These are phyloP conservation scores for Stigmatopora argus DNA, from an alignment of 2,113 vertebrate genomes.

Conservation along the genomic window DNA sequence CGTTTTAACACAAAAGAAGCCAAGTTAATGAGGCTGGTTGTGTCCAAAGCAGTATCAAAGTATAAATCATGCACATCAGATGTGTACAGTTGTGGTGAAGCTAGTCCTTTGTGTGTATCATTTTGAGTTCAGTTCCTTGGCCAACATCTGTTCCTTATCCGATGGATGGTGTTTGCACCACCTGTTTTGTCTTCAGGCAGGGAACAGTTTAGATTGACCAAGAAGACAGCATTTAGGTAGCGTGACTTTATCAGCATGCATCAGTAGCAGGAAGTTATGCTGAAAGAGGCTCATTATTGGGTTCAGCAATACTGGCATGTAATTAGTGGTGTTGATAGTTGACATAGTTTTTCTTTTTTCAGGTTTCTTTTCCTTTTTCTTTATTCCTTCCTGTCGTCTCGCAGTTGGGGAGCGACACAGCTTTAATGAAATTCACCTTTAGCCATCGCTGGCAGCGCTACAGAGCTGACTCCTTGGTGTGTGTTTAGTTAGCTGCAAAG, in stretches of 20 bases:
- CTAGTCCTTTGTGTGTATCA: constrained; percentile 26
- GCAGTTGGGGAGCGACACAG: constrained; percentile 27
- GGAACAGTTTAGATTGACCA: constrained; percentile 56
- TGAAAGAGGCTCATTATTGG: constrained; percentile 57
- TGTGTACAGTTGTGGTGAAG: constrained; percentile 4
- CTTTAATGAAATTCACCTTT: constrained; percentile 50
- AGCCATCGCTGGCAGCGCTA: constrained; percentile 23
- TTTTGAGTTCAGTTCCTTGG: constrained; percentile 23
- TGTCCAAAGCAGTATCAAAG: constrained; percentile 23
- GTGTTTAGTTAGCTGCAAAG: constrained; percentile 52
- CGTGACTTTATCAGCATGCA: constrained; percentile 46
- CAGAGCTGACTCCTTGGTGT: constrained; percentile 19
- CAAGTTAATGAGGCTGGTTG: constrained; percentile 24
- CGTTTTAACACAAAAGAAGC: constrained; percentile 27
- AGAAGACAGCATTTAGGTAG: constrained; percentile 63
- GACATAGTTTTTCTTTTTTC: constrained; percentile 26
- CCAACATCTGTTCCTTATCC: constrained; percentile 61
- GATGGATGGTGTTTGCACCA: constrained; percentile 52
- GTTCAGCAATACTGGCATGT: constrained; percentile 19
- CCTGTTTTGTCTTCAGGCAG: constrained; percentile 63
- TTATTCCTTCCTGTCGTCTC: constrained; percentile 6
- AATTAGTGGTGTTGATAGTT: constrained; percentile 50
- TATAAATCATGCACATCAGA: neutral
- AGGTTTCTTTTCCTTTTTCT: constrained; percentile 2
- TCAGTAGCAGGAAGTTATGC: constrained; percentile 52